Percentiles rank a stretch among this genome's conserved stretches.
phyloP scores from a whole-genome alignment of 1,140 invertebrate species.

The Magallana gigas region DNA sequence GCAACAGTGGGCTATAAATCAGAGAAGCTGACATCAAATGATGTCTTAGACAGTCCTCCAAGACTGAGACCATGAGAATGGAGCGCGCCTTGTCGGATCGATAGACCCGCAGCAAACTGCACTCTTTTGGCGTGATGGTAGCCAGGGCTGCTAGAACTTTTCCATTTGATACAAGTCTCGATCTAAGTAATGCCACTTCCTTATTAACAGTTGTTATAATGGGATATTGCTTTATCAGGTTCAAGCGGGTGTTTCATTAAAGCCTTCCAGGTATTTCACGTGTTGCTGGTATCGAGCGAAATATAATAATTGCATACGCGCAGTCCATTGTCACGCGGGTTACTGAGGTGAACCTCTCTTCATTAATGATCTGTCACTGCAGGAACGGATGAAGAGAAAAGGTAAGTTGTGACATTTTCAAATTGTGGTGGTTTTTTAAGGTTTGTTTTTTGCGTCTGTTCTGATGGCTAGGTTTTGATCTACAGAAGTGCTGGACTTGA shows the following conservation, averaged over 20 bases:
- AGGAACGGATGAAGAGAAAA: constrained; percentile 6
- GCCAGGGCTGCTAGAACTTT: neutral
- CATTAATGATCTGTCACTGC: neutral
- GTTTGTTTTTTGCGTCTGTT: too few species aligned
- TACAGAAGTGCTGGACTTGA: too few species aligned
- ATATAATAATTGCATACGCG: neutral
- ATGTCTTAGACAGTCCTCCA: constrained; percentile 25
- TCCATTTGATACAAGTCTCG: neutral
- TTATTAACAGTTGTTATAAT: constrained; percentile 1
- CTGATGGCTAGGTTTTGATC: too few species aligned
- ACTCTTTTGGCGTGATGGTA: constrained; percentile 5
- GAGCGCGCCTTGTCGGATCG: neutral
- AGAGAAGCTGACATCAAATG: constrained; percentile 7
- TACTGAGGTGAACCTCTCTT: neutral
- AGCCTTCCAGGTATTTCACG: neutral
- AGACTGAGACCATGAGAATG: neutral
- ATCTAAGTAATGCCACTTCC: neutral
- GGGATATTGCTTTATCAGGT: neutral
- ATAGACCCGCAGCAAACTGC: neutral
- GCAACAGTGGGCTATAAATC: neutral
- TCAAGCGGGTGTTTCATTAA: too few species aligned
- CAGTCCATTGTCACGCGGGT: neutral
- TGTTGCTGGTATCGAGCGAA: neutral
- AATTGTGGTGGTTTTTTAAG: too few species aligned
- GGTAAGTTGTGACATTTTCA: neutral